Evolutionary conservation across 2,113 vertebrate species (phyloP).

Genomic region (Istiophorus platypterus): DNA sequence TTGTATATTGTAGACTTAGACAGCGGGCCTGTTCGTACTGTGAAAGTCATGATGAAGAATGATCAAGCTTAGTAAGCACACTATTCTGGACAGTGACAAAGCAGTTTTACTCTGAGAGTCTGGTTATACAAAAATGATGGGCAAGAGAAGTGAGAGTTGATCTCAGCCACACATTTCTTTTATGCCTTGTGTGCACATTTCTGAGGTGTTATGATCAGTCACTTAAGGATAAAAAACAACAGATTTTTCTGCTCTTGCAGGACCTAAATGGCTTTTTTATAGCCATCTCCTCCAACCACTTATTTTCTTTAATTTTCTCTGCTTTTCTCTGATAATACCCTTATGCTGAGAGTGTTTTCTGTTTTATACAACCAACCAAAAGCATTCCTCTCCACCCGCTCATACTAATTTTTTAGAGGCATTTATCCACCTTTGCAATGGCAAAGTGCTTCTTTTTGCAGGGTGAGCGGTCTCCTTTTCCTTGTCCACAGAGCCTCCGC

Average conservation of each 20-base stretch:
- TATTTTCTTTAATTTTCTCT: conserved; percentile 10
- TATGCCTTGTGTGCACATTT: conserved; percentile 70
- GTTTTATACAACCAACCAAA: conserved; percentile 8
- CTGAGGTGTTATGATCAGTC: conserved; percentile 63
- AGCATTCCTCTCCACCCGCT: background rate
- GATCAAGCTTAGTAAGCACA: background rate
- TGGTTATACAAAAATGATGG: conserved; percentile 31
- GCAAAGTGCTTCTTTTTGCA: background rate
- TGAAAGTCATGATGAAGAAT: background rate
- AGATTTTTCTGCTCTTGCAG: conserved; percentile 65
- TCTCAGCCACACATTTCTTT: conserved; percentile 63
- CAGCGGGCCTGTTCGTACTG: background rate
- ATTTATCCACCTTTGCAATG: conserved; percentile 27
- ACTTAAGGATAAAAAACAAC: conserved; percentile 58
- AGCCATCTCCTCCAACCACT: conserved; percentile 17
- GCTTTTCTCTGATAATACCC: background rate
- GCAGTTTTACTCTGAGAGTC: background rate
- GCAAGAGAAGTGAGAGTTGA: conserved; percentile 33
- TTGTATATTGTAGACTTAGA: background rate
- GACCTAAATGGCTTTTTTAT: conserved; percentile 66
- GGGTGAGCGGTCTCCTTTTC: background rate
- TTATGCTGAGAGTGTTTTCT: conserved; percentile 14
- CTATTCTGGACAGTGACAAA: conserved; percentile 10
- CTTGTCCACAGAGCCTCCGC: conserved; percentile 14
- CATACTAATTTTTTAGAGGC: background rate